Evolutionary conservation across 2,113 vertebrate genomes (phyloP).

Genomic region (Isurus oxyrinchus): DNA sequence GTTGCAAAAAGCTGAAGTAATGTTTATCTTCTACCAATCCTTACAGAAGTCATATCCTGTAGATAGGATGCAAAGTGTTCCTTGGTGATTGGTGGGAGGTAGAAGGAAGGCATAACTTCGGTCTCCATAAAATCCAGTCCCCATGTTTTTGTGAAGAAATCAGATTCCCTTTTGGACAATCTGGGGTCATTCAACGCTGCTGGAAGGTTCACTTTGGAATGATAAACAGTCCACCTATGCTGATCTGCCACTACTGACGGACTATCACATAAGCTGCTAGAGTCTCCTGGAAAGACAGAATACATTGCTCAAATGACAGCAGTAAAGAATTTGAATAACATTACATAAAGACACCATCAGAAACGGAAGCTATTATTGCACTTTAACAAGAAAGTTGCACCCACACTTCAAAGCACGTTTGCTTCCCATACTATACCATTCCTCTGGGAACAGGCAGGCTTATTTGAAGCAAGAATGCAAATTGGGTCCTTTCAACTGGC

Average conservation of each 20-base stretch:
- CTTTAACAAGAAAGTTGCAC: background rate
- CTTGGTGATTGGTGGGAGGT: constrained; percentile 85
- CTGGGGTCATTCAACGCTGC: constrained; percentile 94
- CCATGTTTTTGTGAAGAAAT: constrained; percentile 99
- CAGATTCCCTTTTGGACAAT: constrained; percentile 91
- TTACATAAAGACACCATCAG: background rate
- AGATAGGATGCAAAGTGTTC: constrained; percentile 83
- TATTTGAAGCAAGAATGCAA: background rate
- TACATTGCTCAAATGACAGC: background rate
- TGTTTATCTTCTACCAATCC: background rate
- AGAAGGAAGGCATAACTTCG: constrained; percentile 86
- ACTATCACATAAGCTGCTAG: constrained; percentile 68
- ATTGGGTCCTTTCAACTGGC: background rate
- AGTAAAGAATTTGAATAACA: constrained; percentile 29
- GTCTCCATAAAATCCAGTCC: constrained; percentile 90
- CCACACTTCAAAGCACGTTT: background rate
- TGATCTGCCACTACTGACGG: constrained; percentile 90
- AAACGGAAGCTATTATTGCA: background rate
- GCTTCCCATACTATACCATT: background rate
- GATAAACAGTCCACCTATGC: constrained; percentile 91
- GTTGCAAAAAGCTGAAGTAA: background rate
- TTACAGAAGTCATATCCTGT: constrained; percentile 82
- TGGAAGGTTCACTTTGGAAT: constrained; percentile 97
- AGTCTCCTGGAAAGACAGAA: constrained; percentile 59
- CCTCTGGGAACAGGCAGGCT: background rate